These are phyloP conservation scores for Caerostris extrusa DNA, from an alignment of 1,140 invertebrate species.

Conservation along the genomic window DNA sequence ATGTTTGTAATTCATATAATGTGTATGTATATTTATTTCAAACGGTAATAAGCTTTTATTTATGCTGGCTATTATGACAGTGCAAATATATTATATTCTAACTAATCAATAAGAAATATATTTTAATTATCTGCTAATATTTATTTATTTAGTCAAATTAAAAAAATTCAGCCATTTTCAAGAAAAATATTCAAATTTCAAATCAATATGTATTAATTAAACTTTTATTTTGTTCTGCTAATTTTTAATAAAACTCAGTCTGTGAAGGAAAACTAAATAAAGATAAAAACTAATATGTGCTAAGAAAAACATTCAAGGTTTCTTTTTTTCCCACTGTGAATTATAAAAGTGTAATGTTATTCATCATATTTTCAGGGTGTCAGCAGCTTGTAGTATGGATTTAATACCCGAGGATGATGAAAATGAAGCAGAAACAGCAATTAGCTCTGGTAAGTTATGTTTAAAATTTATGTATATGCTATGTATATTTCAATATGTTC, in stretches of 20 bases:
- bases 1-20: too few relatives aligned
- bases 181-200: too few relatives aligned
- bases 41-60: too few relatives aligned
- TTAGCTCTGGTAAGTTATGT: constrained; percentile 30
- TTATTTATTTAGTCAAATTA: too few relatives aligned
- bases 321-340: background rate
- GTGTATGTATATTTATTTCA: too few relatives aligned
- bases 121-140: too few relatives aligned
- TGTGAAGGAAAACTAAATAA: background rate
- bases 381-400: constrained; percentile 48
- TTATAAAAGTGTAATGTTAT: background rate
- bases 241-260: background rate
- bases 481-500: background rate
- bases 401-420: constrained; percentile 67
- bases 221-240: too few relatives aligned
- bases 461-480: background rate
- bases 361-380: background rate
- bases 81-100: too few relatives aligned
- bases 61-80: too few relatives aligned
- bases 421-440: constrained; percentile 66
- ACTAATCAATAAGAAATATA: too few relatives aligned
- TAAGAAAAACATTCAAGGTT: background rate
- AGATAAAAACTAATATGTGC: background rate
- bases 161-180: too few relatives aligned
- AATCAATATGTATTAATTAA: too few relatives aligned